Conservation (phyloP, 1,140 invertebrate species). For the Mizuhopecten yessoensis region DNA sequence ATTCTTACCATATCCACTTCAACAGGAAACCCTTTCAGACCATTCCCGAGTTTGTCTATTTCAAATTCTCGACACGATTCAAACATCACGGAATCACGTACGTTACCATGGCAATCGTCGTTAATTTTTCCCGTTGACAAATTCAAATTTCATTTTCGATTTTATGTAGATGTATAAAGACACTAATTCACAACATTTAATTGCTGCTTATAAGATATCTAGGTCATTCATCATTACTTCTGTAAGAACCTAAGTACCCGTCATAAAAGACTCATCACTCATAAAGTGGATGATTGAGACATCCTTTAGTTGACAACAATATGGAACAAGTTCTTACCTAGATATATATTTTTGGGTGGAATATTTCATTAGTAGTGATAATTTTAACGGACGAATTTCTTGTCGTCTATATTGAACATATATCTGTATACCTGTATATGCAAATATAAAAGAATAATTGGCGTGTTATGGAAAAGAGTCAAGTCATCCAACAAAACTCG, state of each 20-base stretch:
- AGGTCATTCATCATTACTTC: not conserved
- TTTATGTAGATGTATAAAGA: not conserved
- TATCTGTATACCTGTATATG: too few relatives aligned
- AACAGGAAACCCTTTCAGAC: not conserved
- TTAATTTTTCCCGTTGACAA: not conserved
- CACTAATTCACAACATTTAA: not conserved
- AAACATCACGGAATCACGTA: not conserved
- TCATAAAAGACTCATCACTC: not conserved
- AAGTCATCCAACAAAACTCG: too few relatives aligned
- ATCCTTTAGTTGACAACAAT: not conserved
- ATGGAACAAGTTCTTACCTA: not conserved
- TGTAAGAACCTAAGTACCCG: not conserved
- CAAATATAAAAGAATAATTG: too few relatives aligned
- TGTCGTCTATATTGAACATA: too few relatives aligned
- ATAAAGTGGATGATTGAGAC: not conserved
- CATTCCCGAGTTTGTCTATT: not conserved
- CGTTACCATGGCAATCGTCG: not conserved
- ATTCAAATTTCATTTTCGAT: not conserved
- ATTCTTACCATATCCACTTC: not conserved
- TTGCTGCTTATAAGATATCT: not conserved
- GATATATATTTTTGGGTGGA: too few relatives aligned
- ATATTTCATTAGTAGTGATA: too few relatives aligned
- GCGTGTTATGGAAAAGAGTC: too few relatives aligned
- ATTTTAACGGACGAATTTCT: too few relatives aligned
- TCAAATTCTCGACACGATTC: constrained; percentile 1